Evolutionary conservation across 2,797 vertebrate genomes (phyloP).

Genomic region (Acrossocheilus wenchowensis): DNA sequence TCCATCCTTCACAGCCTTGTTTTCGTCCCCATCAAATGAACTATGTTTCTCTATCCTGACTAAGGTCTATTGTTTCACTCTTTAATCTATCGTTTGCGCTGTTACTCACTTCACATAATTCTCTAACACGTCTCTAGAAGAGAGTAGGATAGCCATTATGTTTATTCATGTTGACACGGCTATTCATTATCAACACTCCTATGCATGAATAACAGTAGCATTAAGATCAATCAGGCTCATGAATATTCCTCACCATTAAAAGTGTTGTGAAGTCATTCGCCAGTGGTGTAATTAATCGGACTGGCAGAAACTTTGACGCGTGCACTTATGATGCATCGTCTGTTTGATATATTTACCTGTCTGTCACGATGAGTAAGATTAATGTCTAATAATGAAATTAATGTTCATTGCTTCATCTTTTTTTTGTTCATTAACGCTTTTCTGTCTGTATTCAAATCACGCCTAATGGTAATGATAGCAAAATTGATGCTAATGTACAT

Average conservation of each 20-base stretch:
- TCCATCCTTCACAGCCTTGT: slow-evolving; percentile 6
- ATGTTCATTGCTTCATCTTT: slow-evolving; percentile 35
- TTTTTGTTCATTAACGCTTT: not conserved
- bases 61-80: not conserved
- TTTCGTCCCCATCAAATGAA: slow-evolving; percentile 11
- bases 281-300: slow-evolving; percentile 31
- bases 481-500: not conserved
- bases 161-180: slow-evolving; percentile 52
- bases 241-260: slow-evolving; percentile 58
- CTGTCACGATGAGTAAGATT: slow-evolving; percentile 23
- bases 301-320: slow-evolving; percentile 17
- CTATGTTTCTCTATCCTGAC: not conserved
- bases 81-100: slow-evolving; percentile 5
- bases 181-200: slow-evolving; percentile 48
- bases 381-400: slow-evolving; percentile 39
- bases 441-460: slow-evolving; percentile 23
- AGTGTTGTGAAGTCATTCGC: slow-evolving; percentile 6
- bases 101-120: slow-evolving; percentile 29
- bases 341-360: slow-evolving; percentile 30
- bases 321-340: not conserved
- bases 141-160: slow-evolving; percentile 40
- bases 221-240: slow-evolving; percentile 56
- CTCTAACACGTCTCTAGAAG: slow-evolving; percentile 1
- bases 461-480: slow-evolving; percentile 16
- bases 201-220: slow-evolving; percentile 26